Conservation (phyloP, 2,888 invertebrate genomes). For the Microctonus hyperodae region DNA sequence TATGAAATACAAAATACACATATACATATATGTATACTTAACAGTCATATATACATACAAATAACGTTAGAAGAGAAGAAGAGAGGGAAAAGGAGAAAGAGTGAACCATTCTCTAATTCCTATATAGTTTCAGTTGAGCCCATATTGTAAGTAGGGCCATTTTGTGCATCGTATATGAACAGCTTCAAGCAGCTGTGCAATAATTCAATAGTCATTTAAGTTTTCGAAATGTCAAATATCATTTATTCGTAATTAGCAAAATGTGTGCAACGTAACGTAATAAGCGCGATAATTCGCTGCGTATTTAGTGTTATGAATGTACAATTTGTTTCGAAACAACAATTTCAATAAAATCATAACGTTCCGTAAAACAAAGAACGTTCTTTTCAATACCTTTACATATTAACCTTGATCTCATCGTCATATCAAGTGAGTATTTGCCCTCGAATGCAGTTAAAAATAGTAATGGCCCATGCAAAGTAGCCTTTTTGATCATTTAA, state of each 20-base stretch:
- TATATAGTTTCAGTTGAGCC: slow-evolving; percentile 26
- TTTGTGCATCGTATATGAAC: slow-evolving; percentile 57
- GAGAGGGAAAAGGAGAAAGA: not conserved
- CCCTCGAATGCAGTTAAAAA: slow-evolving; percentile 54
- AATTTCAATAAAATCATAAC: slow-evolving; percentile 34
- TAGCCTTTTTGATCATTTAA: slow-evolving; percentile 16
- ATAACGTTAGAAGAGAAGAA: not conserved
- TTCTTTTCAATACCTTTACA: slow-evolving; percentile 48
- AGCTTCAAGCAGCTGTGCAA: slow-evolving; percentile 55
- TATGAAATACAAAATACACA: not conserved
- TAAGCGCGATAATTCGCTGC: slow-evolving; percentile 38
- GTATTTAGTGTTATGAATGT: slow-evolving; percentile 6
- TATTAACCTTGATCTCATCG: slow-evolving; percentile 59
- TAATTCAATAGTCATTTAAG: slow-evolving; percentile 50
- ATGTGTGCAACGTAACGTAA: slow-evolving; percentile 37
- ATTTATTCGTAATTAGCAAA: slow-evolving; percentile 37
- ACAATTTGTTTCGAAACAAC: slow-evolving; percentile 30
- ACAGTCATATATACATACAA: not conserved
- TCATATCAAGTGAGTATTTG: slow-evolving; percentile 52
- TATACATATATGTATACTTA: too few species aligned
- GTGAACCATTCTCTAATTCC: slow-evolving; percentile 16
- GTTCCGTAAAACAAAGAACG: slow-evolving; percentile 54
- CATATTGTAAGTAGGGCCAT: slow-evolving; percentile 50
- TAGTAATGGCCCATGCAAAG: slow-evolving; percentile 44
- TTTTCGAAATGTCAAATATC: slow-evolving; percentile 54